Evolutionary conservation across 2,888 invertebrate species (phyloP).

Genomic region (Trimorus sp.): DNA sequence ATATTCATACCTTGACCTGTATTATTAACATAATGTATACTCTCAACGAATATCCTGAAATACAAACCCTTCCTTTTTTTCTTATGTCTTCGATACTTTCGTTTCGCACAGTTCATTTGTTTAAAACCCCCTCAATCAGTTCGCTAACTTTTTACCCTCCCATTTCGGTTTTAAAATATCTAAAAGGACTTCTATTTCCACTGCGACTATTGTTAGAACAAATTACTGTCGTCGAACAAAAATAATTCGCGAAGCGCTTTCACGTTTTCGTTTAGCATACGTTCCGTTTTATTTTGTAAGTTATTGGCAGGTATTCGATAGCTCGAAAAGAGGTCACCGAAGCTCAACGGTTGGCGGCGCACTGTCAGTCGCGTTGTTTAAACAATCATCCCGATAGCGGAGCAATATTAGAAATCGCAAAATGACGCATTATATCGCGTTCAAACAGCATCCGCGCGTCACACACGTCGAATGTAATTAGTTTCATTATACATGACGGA

Average conservation of each 20-base stretch:
- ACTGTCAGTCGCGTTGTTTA: conserved; percentile 28
- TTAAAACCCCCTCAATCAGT: no score
- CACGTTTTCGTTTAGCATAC: neutral
- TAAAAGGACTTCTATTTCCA: no score
- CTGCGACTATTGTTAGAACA: no score
- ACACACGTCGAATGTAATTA: conserved; percentile 22
- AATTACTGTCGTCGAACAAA: no score
- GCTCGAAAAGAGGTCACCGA: conserved; percentile 46
- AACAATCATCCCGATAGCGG: conserved; percentile 33
- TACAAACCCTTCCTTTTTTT: no score
- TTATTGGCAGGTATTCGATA: conserved; percentile 50
- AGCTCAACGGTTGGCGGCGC: conserved; percentile 28
- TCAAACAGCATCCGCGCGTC: conserved; percentile 15
- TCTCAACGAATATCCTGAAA: no score
- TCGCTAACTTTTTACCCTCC: no score
- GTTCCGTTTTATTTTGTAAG: neutral
- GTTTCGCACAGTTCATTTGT: no score
- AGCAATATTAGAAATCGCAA: conserved; percentile 38
- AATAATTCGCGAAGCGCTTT: no score
- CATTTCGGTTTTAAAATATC: no score
- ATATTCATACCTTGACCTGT: neutral
- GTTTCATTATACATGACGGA: conserved; percentile 16
- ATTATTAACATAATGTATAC: no score
- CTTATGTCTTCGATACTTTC: no score
- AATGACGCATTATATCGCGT: conserved; percentile 25